A percentile compares a stretch with the other conserved stretches of the same genome.
Evolutionary conservation across 2,113 vertebrate genomes (phyloP).

Genomic region (Epinephelus moara): DNA sequence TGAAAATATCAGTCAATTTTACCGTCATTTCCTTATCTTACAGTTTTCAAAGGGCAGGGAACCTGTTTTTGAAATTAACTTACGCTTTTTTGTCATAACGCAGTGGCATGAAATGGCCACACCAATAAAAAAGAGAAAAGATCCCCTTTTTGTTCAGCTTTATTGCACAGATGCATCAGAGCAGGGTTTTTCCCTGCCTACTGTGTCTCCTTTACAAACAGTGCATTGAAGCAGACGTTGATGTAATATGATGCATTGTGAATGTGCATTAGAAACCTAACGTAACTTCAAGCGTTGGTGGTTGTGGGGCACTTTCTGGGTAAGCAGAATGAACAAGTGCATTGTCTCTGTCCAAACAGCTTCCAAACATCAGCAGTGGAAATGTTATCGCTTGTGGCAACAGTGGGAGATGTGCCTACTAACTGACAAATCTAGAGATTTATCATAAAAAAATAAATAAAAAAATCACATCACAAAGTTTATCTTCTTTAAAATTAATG

Average conservation of each 20-base stretch:
- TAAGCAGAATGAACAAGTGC: slow-evolving; percentile 43
- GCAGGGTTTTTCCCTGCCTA: not conserved
- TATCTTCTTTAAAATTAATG: not conserved
- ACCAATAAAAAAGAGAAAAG: not conserved
- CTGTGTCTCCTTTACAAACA: not conserved
- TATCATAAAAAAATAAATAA: not conserved
- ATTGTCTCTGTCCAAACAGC: slow-evolving; percentile 31
- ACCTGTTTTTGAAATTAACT: not conserved
- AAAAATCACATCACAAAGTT: too few relatives aligned
- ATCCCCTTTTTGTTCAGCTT: not conserved
- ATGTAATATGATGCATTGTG: slow-evolving; percentile 40
- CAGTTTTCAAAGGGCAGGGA: not conserved
- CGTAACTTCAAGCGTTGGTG: slow-evolving; percentile 25
- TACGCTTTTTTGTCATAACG: not conserved
- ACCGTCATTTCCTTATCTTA: not conserved
- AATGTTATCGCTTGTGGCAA: slow-evolving; percentile 20
- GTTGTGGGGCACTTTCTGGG: slow-evolving; percentile 18
- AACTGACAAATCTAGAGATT: slow-evolving; percentile 26
- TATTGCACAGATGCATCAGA: not conserved
- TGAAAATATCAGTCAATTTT: not conserved
- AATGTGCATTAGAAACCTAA: slow-evolving; percentile 30
- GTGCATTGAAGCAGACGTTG: slow-evolving; percentile 23
- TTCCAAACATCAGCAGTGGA: slow-evolving; percentile 1
- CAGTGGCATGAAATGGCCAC: not conserved
- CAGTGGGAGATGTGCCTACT: not conserved